These are phyloP conservation scores for Paedocypris sp. DNA, from an alignment of 2,113 vertebrate species.

Conservation along the genomic window DNA sequence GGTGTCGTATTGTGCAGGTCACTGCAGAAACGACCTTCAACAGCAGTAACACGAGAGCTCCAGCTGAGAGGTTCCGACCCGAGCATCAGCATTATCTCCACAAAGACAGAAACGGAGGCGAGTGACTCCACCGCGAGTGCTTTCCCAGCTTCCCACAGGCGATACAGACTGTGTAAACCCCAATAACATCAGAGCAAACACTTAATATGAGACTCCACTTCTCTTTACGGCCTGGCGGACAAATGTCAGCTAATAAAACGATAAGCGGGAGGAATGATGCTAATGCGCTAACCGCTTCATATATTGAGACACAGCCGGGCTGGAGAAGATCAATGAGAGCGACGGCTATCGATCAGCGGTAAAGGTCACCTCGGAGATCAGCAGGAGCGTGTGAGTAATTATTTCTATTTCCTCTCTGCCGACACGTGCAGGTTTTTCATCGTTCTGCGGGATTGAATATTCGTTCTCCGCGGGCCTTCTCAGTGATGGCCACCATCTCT, in stretches of 20 bases:
- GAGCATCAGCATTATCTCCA: not conserved
- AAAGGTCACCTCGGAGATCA: slow-evolving; percentile 40
- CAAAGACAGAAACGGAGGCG: not conserved
- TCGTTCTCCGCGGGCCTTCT: slow-evolving; percentile 4
- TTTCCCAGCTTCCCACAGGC: not conserved
- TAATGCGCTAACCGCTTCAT: not conserved
- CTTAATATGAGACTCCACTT: too few species aligned
- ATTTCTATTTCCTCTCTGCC: slow-evolving; percentile 1
- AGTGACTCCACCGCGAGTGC: not conserved
- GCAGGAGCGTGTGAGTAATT: slow-evolving; percentile 29
- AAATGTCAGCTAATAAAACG: too few species aligned
- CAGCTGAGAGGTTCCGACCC: not conserved
- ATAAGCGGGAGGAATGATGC: not conserved
- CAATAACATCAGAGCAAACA: not conserved
- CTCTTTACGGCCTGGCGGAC: too few species aligned
- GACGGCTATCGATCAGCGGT: slow-evolving; percentile 37
- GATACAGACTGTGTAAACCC: not conserved
- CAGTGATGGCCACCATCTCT: not conserved
- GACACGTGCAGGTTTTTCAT: not conserved
- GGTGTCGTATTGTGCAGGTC: slow-evolving; percentile 36
- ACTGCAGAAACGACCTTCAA: slow-evolving; percentile 4
- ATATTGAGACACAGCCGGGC: not conserved
- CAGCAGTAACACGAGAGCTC: slow-evolving; percentile 12
- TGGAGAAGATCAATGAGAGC: not conserved
- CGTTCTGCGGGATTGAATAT: not conserved